A percentile compares a stretch with the other conserved stretches of the same genome.
Conservation (phyloP, 2,797 vertebrate genomes). For the Rhynchotus rufescens region DNA sequence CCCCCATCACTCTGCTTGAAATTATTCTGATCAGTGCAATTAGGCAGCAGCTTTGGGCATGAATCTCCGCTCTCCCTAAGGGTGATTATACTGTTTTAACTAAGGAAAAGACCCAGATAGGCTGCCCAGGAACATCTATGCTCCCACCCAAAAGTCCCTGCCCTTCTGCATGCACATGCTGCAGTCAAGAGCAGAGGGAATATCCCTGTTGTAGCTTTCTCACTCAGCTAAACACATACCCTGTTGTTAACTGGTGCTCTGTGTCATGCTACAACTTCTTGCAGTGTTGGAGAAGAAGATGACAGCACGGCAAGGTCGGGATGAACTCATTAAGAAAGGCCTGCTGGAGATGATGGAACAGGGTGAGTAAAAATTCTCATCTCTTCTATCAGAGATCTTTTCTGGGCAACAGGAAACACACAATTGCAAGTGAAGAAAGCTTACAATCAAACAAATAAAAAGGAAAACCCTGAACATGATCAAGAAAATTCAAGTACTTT, state of each 20-base stretch:
- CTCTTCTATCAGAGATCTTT: background rate
- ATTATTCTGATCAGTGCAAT: background rate
- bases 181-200: background rate
- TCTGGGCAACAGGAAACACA: background rate
- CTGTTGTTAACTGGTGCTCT: slow-evolving; percentile 29
- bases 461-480: background rate
- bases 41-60: background rate
- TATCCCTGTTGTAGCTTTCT: background rate
- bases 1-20: background rate
- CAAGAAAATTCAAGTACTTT: background rate
- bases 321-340: slow-evolving; percentile 88
- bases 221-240: background rate
- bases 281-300: slow-evolving; percentile 91
- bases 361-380: slow-evolving; percentile 77
- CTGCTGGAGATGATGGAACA: slow-evolving; percentile 86
- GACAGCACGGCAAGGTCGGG: slow-evolving; percentile 84
- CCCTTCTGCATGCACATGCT: background rate
- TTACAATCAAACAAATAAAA: background rate
- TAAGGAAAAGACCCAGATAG: background rate
- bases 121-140: background rate
- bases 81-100: background rate
- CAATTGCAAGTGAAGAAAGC: background rate
- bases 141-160: background rate
- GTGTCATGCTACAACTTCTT: slow-evolving; percentile 8
- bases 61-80: background rate